Evolutionary conservation across 2,888 invertebrate species (phyloP), one percentile per base, ranked within the genome.

Genomic region (Amblyjoppa proteus): DNA sequence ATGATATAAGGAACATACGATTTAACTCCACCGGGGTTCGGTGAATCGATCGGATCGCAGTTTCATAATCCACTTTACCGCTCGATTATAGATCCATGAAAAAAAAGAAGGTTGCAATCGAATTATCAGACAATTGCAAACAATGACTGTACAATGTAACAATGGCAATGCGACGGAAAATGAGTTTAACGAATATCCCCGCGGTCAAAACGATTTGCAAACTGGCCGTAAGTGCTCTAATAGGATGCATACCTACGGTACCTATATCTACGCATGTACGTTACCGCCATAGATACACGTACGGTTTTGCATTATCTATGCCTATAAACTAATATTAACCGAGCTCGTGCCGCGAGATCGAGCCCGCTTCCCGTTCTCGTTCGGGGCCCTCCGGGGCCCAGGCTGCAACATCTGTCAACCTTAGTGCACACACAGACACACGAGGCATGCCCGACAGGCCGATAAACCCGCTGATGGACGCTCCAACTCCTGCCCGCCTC

Each of bases 401-500:
- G n/a, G 56, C 73, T 61, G 89, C 86, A 87, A 89, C 90, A 90
- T 90, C 89, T 89, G 90, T 90, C 90, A 90, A 89, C 88, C 85
- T 83, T 34, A n/a, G 87, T 68, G 79, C 69, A 87, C 73, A 81
- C 38, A 68, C 41, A 4, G 16, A 49, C 45, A 4, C 45, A 49
- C 3, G 4, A 49, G 45, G 13, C 51, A 81, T 87, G 86, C 85
- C 75, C 84, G 89, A 88, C 87, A 90, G 87, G 81, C 86, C 88
- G 90, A 91, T 91, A 90, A 90, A 90, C 88, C 88, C 86, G 89
- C 86, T 89, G 91, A 89, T 86, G 82, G 84, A 90, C 86, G 41
- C 68, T 68, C 68, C 41, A 4, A 78, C 86, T 81, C 76, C 84
- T 88, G 84, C 88, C 87, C 86, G 89, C 85, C 88, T 90, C 68